phyloP scores from a whole-genome alignment of 2,113 vertebrate genomes.

The Zingel zingel region DNA sequence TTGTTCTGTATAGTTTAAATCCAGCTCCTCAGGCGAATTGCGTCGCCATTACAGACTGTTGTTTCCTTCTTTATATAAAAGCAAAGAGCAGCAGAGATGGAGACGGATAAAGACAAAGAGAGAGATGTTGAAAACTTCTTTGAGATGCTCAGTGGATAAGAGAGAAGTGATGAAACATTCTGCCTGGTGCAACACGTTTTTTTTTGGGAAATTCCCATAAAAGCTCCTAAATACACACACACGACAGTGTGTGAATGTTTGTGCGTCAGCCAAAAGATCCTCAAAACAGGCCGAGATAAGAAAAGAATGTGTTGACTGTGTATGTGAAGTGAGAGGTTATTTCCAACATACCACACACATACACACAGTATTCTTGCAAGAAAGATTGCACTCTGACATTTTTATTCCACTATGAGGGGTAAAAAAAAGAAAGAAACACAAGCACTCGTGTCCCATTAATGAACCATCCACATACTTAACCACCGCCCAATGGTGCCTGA shows the following conservation, averaged over 20 bases:
- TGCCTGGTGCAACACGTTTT: constrained; percentile 40
- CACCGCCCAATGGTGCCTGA: too few species aligned
- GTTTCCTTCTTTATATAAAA: background rate
- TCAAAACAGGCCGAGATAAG: constrained; percentile 25
- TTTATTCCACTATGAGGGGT: too few species aligned
- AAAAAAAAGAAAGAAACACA: too few species aligned
- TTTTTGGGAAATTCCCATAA: constrained; percentile 56
- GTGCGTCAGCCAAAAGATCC: background rate
- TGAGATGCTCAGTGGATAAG: background rate
- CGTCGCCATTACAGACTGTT: background rate
- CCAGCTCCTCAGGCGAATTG: background rate
- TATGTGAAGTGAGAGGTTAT: background rate
- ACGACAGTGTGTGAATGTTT: background rate
- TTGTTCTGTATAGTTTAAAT: too few species aligned
- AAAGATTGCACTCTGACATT: too few species aligned
- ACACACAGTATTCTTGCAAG: background rate
- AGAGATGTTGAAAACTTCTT: background rate
- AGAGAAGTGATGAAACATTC: background rate
- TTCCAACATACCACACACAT: background rate
- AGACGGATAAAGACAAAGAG: background rate
- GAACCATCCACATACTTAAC: too few species aligned
- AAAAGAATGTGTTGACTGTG: constrained; percentile 18
- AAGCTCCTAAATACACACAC: background rate
- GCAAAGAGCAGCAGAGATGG: background rate
- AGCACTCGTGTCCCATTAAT: background rate